Conservation (phyloP, 2,797 vertebrate genomes). For the Carcharodon carcharias region DNA sequence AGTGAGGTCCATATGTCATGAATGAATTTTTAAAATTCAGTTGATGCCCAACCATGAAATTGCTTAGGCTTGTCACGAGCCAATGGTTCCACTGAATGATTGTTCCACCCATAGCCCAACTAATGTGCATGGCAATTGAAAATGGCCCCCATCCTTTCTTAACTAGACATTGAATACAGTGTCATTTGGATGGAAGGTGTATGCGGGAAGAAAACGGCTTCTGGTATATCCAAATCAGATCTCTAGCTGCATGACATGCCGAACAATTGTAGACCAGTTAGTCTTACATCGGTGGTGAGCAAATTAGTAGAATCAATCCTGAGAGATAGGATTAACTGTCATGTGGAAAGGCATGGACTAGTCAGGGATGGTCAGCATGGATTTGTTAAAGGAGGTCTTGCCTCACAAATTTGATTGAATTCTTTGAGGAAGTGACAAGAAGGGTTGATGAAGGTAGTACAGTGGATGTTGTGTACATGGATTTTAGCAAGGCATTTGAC, state of each 20-base stretch:
- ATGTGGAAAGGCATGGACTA: too few relatives aligned
- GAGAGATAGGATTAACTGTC: too few relatives aligned
- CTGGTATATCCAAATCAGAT: neutral
- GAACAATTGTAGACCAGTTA: neutral
- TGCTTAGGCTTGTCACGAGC: neutral
- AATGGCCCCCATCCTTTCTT: neutral
- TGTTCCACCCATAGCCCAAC: neutral
- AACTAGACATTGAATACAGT: neutral
- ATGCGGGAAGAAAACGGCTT: neutral
- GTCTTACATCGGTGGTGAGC: too few relatives aligned
- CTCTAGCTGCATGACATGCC: neutral
- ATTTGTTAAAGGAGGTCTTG: too few relatives aligned
- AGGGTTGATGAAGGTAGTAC: too few relatives aligned
- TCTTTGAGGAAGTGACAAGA: too few relatives aligned
- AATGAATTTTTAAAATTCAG: neutral
- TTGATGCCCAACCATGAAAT: neutral
- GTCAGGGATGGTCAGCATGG: too few relatives aligned
- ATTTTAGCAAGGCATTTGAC: too few relatives aligned
- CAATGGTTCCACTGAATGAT: neutral
- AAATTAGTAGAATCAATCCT: too few relatives aligned
- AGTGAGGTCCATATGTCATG: neutral
- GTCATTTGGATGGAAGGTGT: neutral
- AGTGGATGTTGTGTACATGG: too few relatives aligned
- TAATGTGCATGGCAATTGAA: neutral
- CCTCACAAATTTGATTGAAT: too few relatives aligned